A percentile compares a stretch with the other conserved stretches of the same genome.
Conservation (phyloP, 2,888 invertebrate species). For the Drosophila pegasa region DNA sequence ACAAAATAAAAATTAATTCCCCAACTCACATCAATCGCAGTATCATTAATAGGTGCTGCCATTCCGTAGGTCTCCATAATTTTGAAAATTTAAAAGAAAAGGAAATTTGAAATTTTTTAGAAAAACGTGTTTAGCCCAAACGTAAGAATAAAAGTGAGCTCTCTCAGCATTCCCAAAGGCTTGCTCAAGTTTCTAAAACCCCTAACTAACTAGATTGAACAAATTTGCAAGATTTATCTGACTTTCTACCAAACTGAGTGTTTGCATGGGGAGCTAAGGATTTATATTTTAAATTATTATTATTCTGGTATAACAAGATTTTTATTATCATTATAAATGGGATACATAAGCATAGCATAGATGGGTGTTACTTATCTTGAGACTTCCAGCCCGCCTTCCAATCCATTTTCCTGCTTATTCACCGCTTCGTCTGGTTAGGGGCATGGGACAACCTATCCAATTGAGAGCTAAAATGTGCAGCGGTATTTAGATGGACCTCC, state of each 20-base stretch:
- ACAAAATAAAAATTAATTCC: not conserved
- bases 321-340: no score
- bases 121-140: slow-evolving; percentile 10
- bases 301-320: no score
- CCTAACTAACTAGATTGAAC: slow-evolving; percentile 12
- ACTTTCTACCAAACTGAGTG: slow-evolving; percentile 1
- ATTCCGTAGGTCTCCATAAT: slow-evolving; percentile 38
- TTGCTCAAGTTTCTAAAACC: not conserved
- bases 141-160: slow-evolving; percentile 4
- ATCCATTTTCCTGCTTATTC: no score
- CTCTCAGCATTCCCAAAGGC: not conserved
- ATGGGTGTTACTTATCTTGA: no score
- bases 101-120: slow-evolving; percentile 17
- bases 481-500: no score
- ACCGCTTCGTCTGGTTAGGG: no score
- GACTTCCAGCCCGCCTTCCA: no score
- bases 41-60: slow-evolving; percentile 27
- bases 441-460: no score
- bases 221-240: not conserved
- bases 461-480: no score
- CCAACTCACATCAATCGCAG: slow-evolving; percentile 15
- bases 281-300: not conserved
- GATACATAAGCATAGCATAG: no score
- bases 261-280: not conserved
- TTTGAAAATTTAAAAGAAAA: slow-evolving; percentile 23